Base-by-base conservation (phyloP, 2,888 invertebrate species). In the Agrotis ipsilon region DNA sequence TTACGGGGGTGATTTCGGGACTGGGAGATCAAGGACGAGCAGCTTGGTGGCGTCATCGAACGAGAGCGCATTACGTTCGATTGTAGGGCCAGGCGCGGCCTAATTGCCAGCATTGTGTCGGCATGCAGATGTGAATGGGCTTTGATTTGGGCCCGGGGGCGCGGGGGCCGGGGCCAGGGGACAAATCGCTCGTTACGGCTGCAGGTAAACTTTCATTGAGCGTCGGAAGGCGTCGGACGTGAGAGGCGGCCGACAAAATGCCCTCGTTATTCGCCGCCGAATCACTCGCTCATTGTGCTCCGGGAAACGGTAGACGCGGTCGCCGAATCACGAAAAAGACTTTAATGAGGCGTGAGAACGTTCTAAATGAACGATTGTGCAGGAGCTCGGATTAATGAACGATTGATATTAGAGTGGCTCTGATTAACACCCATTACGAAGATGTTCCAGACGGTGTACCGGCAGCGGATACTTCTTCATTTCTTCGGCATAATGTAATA, bases 81-180 rank as follows among this genome's bases (percentile, higher is more conserved):
- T 96, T 95, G 96, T 96, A 94, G 95, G 94, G 87, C 93, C 92
- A 88, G 90, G 92, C 92, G 89, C 90, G 93, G 93, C 94, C 96
- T 96, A 96, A 96, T 96, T 96, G 96, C 95, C 95, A 92, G 95
- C 96, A 96, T 96, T 96, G 96, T 96, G 95, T 92, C 93, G 94
- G 95, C 96, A 96, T 96, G 96, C 96, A 96, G 96, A 96, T 96
- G 96, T 96, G 96, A 96, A 96, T 96, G 96, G 96, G 95, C 95
- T 96, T 96, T 96, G 96, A 96, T 96, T 96, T 96, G 96, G 95
- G 93, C 91, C 92, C 89, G 84, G 90, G 90, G 89, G 90, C 87
- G 85, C 83, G 89, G 92, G 93, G 93, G 90, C 89, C 89, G 93
- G 94, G 94, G 93, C 90, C 92, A 91, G 94, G 95, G 96, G 94